Evolutionary conservation across 2,113 vertebrate genomes (phyloP).

Genomic region (Psittacus erithacus): DNA sequence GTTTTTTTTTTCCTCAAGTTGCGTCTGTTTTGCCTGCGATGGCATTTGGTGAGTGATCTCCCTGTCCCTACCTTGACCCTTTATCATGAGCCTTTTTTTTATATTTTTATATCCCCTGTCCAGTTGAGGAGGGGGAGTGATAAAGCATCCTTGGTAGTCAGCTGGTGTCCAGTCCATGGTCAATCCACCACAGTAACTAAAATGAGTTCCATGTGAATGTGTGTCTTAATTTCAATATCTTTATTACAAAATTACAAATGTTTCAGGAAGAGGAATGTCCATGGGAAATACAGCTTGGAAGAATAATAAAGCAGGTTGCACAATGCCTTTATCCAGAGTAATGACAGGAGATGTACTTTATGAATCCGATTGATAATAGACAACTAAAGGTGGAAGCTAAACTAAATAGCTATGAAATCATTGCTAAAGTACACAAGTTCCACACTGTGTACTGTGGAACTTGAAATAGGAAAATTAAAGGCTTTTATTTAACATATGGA

Average conservation of each 20-base stretch:
- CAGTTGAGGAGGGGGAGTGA: background rate
- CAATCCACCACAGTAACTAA: background rate
- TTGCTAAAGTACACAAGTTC: background rate
- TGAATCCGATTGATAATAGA: background rate
- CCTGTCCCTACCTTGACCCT: background rate
- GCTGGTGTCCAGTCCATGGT: background rate
- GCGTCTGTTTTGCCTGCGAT: accelerated
- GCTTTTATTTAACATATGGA: background rate
- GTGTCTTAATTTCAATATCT: background rate
- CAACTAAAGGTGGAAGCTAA: background rate
- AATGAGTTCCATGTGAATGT: background rate
- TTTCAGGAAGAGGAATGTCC: background rate
- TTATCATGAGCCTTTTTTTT: background rate
- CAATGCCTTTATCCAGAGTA: background rate
- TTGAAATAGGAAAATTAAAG: background rate
- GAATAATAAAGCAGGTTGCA: background rate
- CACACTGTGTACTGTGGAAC: background rate
- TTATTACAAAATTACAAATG: background rate
- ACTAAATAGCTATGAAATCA: background rate
- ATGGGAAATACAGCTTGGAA: background rate
- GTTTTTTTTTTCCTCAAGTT: accelerated
- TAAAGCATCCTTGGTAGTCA: background rate
- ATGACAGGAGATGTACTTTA: background rate
- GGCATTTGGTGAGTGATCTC: background rate
- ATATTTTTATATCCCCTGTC: background rate